These are phyloP conservation scores for Cephalotes varians DNA, from an alignment of 2,888 invertebrate species.

Conservation along the genomic window DNA sequence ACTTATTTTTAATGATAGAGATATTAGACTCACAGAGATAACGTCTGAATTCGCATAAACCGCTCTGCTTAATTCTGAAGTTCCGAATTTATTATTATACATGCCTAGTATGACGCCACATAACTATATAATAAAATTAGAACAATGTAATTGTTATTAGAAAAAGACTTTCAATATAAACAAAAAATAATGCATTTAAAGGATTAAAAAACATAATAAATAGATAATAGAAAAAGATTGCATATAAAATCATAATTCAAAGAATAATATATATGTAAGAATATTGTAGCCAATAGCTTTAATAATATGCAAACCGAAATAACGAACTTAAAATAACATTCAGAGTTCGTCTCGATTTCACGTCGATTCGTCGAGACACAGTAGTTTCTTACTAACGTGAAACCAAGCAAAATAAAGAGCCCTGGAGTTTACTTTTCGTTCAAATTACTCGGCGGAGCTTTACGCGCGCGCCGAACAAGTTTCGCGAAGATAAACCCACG, in stretches of 20 bases:
- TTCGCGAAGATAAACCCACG: constrained; percentile 63
- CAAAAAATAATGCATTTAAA: not conserved
- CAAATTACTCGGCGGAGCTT: constrained; percentile 49
- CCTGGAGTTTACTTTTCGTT: constrained; percentile 62
- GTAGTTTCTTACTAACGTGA: constrained; percentile 25
- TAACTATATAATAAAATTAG: not conserved
- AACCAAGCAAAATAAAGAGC: constrained; percentile 57
- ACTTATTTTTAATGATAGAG: too few relatives aligned
- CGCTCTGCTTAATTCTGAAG: not conserved
- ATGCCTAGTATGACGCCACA: too few relatives aligned
- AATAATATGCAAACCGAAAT: constrained; percentile 27
- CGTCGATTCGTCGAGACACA: constrained; percentile 31
- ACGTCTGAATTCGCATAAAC: not conserved
- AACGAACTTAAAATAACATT: constrained; percentile 32
- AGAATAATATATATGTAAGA: not conserved
- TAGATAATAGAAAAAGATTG: not conserved
- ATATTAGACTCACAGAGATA: too few relatives aligned
- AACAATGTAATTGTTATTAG: not conserved
- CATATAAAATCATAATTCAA: not conserved
- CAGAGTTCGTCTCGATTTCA: constrained; percentile 44
- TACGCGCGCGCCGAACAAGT: constrained; percentile 3
- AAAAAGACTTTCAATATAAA: not conserved
- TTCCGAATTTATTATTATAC: not conserved
- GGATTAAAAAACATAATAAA: not conserved
- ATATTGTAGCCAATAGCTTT: not conserved